Conservation (phyloP, 2,888 invertebrate genomes). For the Brassicogethes aeneus region DNA sequence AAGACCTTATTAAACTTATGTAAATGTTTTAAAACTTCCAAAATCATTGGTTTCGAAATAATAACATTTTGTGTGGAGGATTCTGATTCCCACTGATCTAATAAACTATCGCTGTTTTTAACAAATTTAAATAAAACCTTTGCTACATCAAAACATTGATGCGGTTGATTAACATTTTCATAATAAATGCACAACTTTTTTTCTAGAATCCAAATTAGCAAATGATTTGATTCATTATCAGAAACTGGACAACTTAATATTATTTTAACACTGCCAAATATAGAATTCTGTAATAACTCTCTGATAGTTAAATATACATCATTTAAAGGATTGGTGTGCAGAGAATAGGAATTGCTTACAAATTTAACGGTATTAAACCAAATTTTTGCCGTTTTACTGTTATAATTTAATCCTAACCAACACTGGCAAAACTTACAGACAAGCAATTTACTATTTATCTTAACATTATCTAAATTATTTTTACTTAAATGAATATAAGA, state of each 20-base stretch:
- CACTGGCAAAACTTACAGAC: slow-evolving; percentile 50
- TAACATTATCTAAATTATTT: slow-evolving; percentile 38
- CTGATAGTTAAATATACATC: slow-evolving; percentile 50
- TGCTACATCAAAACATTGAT: slow-evolving; percentile 43
- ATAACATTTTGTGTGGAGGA: slow-evolving; percentile 44
- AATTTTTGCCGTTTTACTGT: slow-evolving; percentile 41
- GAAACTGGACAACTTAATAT: slow-evolving; percentile 45
- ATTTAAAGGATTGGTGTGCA: slow-evolving; percentile 29
- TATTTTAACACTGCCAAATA: slow-evolving; percentile 48
- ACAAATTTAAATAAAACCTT: slow-evolving; percentile 50
- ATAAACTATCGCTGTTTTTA: slow-evolving; percentile 40
- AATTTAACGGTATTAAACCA: slow-evolving; percentile 51
- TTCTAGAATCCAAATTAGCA: slow-evolving; percentile 55
- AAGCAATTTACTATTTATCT: slow-evolving; percentile 44
- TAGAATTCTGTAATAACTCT: slow-evolving; percentile 43
- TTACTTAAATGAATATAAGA: slow-evolving; percentile 44
- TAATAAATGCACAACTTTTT: slow-evolving; percentile 47
- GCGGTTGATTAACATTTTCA: slow-evolving; percentile 22
- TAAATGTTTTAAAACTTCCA: slow-evolving; percentile 46
- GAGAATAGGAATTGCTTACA: slow-evolving; percentile 22
- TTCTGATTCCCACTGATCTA: slow-evolving; percentile 48
- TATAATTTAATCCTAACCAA: slow-evolving; percentile 48
- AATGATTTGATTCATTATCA: slow-evolving; percentile 41
- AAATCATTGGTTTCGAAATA: slow-evolving; percentile 52
- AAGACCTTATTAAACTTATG: slow-evolving; percentile 47